Conservation (phyloP, 2,888 invertebrate genomes). For the Micropterix aruncella region DNA sequence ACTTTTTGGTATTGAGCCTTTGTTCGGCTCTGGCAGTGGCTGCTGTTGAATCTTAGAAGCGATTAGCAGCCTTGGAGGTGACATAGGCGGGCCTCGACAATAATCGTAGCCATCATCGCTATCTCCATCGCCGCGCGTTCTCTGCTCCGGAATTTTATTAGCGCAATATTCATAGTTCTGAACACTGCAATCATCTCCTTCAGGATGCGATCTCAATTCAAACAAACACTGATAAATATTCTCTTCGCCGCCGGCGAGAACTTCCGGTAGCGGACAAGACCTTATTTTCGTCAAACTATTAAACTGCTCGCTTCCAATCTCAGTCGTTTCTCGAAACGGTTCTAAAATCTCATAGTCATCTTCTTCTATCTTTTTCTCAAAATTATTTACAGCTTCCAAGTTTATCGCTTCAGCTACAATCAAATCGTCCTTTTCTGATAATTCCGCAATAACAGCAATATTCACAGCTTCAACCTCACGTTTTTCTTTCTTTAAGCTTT, state of each 20-base stretch:
- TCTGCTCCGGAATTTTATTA: conserved; percentile 24
- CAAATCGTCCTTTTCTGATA: not conserved
- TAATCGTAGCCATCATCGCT: conserved; percentile 38
- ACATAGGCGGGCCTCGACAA: conserved; percentile 25
- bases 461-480: not conserved
- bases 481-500: not conserved
- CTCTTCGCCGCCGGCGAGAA: conserved; percentile 26
- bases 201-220: conserved; percentile 34
- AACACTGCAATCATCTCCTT: conserved; percentile 33
- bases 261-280: conserved; percentile 32
- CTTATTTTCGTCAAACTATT: conserved; percentile 1
- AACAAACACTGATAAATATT: conserved; percentile 33
- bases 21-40: conserved; percentile 21
- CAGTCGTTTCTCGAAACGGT: conserved; percentile 15
- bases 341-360: conserved; percentile 35
- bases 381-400: conserved; percentile 3
- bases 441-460: not conserved
- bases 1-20: conserved; percentile 17
- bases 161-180: conserved; percentile 40
- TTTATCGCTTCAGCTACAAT: conserved; percentile 9
- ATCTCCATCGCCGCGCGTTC: conserved; percentile 32
- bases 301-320: not conserved
- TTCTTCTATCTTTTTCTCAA: conserved; percentile 17
- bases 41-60: conserved; percentile 36
- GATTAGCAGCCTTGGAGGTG: conserved; percentile 16